Evolutionary conservation across 2,888 invertebrate genomes (phyloP).

Genomic region (Chalcosyrphus nemorum): DNA sequence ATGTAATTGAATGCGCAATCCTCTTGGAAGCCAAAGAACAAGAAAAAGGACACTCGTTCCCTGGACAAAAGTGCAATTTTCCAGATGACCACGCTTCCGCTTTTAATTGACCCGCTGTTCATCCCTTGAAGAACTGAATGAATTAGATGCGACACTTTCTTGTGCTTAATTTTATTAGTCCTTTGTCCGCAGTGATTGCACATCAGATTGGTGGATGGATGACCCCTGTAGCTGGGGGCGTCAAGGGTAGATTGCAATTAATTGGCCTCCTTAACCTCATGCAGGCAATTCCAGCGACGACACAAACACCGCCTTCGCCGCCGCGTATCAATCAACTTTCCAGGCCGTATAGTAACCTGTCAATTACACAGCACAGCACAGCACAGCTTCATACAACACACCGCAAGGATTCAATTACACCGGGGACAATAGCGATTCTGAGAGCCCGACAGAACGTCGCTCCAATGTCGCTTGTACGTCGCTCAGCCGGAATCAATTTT

Average conservation of each 20-base stretch:
- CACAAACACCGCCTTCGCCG: constrained; percentile 22
- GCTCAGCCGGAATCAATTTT: constrained; percentile 63
- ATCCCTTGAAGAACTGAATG: neutral
- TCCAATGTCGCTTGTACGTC: neutral
- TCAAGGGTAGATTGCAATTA: constrained; percentile 40
- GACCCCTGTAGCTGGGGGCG: neutral
- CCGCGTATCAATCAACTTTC: constrained; percentile 41
- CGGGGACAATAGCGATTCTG: constrained; percentile 54
- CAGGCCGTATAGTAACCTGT: constrained; percentile 45
- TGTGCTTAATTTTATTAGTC: constrained; percentile 62
- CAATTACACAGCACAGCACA: constrained; percentile 57
- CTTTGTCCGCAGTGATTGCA: constrained; percentile 62
- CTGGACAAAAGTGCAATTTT: constrained; percentile 61
- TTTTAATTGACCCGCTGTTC: constrained; percentile 53
- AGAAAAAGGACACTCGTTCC: constrained; percentile 1
- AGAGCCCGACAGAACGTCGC: constrained; percentile 12
- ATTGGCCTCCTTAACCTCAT: constrained; percentile 62
- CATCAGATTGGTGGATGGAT: too few relatives aligned
- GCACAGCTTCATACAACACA: constrained; percentile 30
- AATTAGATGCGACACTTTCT: constrained; percentile 64
- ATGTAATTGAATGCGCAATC: constrained; percentile 67
- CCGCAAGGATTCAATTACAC: constrained; percentile 67
- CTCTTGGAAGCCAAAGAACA: neutral
- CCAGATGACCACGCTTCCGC: constrained; percentile 56
- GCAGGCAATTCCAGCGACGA: constrained; percentile 37